A percentile compares a stretch with the other conserved stretches of the same genome.
Conservation (phyloP, 2,888 invertebrate genomes). For the Metallyticus violacea region DNA sequence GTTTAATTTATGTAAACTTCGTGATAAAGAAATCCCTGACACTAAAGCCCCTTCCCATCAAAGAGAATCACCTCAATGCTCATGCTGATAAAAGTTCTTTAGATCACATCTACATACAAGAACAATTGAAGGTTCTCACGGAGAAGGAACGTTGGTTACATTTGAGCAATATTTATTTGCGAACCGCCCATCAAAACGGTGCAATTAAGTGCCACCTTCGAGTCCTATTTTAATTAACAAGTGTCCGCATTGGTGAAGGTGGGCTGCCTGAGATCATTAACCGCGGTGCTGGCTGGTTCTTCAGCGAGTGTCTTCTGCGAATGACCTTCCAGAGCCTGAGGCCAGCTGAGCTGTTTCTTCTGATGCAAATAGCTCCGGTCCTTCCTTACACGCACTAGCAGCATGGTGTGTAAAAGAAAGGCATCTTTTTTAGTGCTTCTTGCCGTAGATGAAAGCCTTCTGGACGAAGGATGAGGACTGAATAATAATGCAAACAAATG, state of each 20-base stretch:
- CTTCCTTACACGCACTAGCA: background rate
- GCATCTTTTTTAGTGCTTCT: no score
- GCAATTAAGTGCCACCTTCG: background rate
- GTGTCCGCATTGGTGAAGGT: background rate
- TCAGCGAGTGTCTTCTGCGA: background rate
- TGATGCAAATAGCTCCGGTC: background rate
- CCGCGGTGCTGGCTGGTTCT: background rate
- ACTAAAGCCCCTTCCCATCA: no score
- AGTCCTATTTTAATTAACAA: background rate
- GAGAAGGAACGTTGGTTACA: background rate
- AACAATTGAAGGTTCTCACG: background rate
- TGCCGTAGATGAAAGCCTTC: no score
- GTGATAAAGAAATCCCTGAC: no score
- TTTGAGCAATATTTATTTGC: background rate
- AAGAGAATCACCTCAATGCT: no score
- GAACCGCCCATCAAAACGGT: background rate
- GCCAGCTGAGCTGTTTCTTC: background rate
- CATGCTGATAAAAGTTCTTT: no score
- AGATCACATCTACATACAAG: no score
- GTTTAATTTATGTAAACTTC: no score
- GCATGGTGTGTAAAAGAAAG: background rate
- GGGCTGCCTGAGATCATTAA: background rate
- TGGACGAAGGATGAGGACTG: no score
- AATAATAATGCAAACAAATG: no score
- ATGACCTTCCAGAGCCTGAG: background rate